Conservation (phyloP, 2,888 invertebrate genomes). For the Galerucella pusilla region DNA sequence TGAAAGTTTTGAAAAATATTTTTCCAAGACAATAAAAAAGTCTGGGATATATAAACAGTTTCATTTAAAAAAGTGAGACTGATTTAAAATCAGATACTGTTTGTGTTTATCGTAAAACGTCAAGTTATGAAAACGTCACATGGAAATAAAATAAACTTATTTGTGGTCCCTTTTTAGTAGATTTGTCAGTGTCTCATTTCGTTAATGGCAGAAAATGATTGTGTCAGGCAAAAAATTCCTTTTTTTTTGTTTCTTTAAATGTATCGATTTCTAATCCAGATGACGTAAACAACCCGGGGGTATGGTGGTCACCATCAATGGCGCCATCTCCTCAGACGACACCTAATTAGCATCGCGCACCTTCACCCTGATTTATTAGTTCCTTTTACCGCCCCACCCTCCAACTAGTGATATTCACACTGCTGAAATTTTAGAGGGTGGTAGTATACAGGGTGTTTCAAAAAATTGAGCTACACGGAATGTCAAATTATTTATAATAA, state of each 20-base stretch:
- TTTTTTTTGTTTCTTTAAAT: constrained; percentile 13
- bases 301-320: constrained; percentile 50
- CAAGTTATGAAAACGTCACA: constrained; percentile 2
- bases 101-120: not conserved
- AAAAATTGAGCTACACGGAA: too few relatives aligned
- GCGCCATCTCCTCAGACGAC: constrained; percentile 61
- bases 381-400: constrained; percentile 44
- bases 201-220: constrained; percentile 5
- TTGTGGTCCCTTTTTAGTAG: constrained; percentile 9
- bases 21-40: too few relatives aligned
- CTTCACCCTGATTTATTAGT: constrained; percentile 64
- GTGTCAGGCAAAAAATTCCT: constrained; percentile 17
- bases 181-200: constrained; percentile 20
- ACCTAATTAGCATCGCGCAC: constrained; percentile 64
- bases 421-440: too few relatives aligned
- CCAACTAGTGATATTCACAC: not conserved
- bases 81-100: not conserved
- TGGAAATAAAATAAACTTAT: not conserved
- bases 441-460: too few relatives aligned
- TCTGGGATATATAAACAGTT: too few relatives aligned
- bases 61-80: too few relatives aligned
- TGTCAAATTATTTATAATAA: too few relatives aligned
- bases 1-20: too few relatives aligned
- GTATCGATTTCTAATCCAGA: constrained; percentile 35
- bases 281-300: constrained; percentile 35